Evolutionary conservation across 1,140 invertebrate genomes (phyloP).

Genomic region (Ceratina calcarata): DNA sequence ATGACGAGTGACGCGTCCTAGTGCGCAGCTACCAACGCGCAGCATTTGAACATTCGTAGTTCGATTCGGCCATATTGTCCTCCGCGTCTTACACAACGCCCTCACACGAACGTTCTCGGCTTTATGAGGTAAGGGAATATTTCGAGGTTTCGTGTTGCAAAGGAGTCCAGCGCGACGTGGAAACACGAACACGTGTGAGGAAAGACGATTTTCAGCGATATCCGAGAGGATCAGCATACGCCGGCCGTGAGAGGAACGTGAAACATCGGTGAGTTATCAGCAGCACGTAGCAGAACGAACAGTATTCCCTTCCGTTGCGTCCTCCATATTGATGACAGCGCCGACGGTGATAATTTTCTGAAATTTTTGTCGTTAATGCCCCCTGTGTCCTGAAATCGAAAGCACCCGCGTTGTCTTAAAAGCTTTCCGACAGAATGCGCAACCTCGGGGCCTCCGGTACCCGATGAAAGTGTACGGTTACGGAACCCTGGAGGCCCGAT

Average conservation of each 20-base stretch:
- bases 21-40: conserved; percentile 61
- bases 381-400: conserved; percentile 84
- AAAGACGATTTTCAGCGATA: conserved; percentile 26
- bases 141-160: conserved; percentile 33
- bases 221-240: background rate
- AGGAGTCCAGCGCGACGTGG: conserved; percentile 7
- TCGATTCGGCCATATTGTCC: conserved; percentile 73
- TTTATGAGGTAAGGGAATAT: conserved; percentile 76
- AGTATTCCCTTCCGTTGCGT: conserved; percentile 68
- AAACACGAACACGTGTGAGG: conserved; percentile 27
- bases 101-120: conserved; percentile 81
- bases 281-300: conserved; percentile 58
- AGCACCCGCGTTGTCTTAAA: conserved; percentile 81
- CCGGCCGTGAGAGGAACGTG: background rate
- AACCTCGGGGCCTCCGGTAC: conserved; percentile 60
- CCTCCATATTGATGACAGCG: conserved; percentile 86
- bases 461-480: conserved; percentile 45
- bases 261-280: conserved; percentile 40
- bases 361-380: conserved; percentile 87
- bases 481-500: conserved; percentile 36
- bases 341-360: conserved; percentile 86
- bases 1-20: conserved; percentile 52
- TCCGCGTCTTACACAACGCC: conserved; percentile 80
- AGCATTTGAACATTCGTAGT: conserved; percentile 68
- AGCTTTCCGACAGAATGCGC: conserved; percentile 81